These are phyloP conservation scores for Smutsia temminckii DNA, from an alignment of 2,797 vertebrate species.

Conservation along the genomic window DNA sequence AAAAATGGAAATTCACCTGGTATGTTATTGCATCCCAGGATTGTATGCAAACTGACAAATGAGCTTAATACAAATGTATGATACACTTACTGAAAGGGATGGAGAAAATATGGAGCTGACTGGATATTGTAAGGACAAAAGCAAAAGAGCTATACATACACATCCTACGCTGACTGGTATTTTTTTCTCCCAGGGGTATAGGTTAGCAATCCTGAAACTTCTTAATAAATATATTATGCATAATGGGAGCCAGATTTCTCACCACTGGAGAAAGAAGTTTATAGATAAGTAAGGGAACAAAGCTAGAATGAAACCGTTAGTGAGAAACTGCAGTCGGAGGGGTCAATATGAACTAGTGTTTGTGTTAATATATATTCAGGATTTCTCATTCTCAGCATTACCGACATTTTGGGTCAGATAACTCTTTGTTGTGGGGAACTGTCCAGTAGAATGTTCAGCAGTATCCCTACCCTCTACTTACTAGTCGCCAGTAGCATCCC, in stretches of 20 bases:
- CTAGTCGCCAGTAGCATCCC: not conserved
- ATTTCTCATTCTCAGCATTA: not conserved
- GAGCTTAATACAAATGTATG: not conserved
- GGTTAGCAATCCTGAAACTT: not conserved
- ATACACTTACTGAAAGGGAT: not conserved
- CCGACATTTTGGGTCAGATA: not conserved
- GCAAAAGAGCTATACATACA: not conserved
- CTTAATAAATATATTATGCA: not conserved
- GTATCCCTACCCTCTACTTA: not conserved
- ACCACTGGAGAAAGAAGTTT: not conserved
- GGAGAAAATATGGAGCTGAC: not conserved
- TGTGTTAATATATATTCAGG: not conserved
- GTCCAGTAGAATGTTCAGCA: not conserved
- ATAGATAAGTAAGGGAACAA: not conserved
- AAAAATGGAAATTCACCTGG: not conserved
- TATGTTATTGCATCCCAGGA: not conserved
- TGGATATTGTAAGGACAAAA: not conserved
- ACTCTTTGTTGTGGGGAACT: not conserved
- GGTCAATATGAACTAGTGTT: not conserved
- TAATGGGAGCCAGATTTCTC: not conserved
- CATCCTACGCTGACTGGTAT: not conserved
- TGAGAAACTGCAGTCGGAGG: not conserved
- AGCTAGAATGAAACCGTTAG: not conserved
- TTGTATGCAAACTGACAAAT: not conserved
- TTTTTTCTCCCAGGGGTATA: not conserved